phyloP scores from a whole-genome alignment of 2,888 invertebrate species.

The Aproaerema taeniolella region DNA sequence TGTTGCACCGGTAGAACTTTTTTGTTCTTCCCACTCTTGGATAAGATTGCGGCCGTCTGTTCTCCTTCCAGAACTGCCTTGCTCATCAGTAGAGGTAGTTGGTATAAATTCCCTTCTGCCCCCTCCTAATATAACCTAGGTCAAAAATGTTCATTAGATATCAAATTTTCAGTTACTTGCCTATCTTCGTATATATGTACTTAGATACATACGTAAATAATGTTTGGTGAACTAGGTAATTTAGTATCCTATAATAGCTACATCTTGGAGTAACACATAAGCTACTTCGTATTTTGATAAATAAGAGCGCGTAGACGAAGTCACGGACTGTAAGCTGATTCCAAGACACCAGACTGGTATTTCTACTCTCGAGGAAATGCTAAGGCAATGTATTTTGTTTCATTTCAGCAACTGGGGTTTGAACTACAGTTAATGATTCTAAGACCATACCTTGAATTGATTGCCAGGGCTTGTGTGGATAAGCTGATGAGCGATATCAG shows the following conservation, averaged over 20 bases:
- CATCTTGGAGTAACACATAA: no score
- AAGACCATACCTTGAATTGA: conserved; percentile 82
- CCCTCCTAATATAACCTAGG: conserved; percentile 14
- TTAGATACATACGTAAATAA: no score
- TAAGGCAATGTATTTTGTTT: no score
- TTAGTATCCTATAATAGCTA: no score
- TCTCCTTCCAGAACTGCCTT: conserved; percentile 59
- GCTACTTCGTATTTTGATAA: no score
- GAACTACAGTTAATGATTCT: neutral
- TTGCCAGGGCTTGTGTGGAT: conserved; percentile 79
- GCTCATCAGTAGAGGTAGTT: conserved; percentile 66
- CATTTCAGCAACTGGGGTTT: no score
- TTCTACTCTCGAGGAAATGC: no score
- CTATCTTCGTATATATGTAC: no score
- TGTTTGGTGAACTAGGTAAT: no score
- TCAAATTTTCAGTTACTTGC: neutral
- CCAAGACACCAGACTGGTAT: no score
- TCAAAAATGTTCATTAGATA: neutral
- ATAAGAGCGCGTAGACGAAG: no score
- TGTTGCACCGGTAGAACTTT: conserved; percentile 43
- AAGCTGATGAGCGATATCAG: conserved; percentile 84
- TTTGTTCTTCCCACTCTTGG: conserved; percentile 78
- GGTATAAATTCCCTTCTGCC: conserved; percentile 82
- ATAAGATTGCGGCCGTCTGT: conserved; percentile 81
- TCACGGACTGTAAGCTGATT: no score